phyloP scores from a whole-genome alignment of 2,113 vertebrate genomes.

The Hypanus sabinus region DNA sequence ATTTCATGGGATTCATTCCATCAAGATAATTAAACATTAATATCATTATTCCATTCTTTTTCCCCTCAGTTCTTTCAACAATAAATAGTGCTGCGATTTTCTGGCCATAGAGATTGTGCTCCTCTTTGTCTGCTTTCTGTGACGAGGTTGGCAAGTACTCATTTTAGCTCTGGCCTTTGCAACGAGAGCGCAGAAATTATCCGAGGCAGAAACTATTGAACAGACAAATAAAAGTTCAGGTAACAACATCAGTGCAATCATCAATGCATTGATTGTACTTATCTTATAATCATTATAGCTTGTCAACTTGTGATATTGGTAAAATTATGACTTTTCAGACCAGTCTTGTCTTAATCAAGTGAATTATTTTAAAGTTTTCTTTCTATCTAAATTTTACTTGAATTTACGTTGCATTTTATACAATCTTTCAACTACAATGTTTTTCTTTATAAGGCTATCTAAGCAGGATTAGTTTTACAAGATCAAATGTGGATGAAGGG shows the following conservation, averaged over 20 bases:
- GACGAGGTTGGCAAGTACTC: not conserved
- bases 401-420: not conserved
- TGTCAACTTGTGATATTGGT: not conserved
- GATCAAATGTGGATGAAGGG: not conserved
- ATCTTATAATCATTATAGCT: not conserved
- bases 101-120: slow-evolving; percentile 5
- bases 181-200: not conserved
- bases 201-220: not conserved
- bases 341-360: not conserved
- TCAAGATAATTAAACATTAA: not conserved
- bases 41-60: not conserved
- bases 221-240: not conserved
- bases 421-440: not conserved
- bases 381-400: not conserved
- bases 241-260: not conserved
- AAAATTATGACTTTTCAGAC: not conserved
- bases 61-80: not conserved
- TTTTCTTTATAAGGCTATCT: not conserved
- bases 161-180: not conserved
- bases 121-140: not conserved
- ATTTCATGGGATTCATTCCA: not conserved
- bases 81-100: not conserved
- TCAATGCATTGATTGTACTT: not conserved
- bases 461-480: not conserved
- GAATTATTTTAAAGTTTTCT: not conserved